Base-by-base conservation (phyloP, 2,888 invertebrate genomes). In the Drosophila fulvimacula region DNA sequence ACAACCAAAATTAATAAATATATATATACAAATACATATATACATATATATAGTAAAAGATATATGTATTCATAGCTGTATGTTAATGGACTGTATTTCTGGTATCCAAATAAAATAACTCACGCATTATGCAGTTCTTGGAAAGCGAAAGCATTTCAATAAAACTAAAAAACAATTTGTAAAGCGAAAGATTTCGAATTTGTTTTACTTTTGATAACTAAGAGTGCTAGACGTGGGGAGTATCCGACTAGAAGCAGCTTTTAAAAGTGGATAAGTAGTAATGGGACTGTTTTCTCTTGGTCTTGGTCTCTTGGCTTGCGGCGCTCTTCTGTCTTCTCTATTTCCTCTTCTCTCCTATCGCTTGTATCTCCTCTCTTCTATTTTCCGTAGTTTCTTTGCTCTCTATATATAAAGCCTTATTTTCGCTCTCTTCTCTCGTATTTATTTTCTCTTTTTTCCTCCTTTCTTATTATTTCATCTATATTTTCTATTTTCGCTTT, bases 1-100 rank as follows among this genome's bases (percentile, higher is more conserved):
- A 71, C 55, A 73, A 68, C 79, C 82, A 80, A 82, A 85, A 80
- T 58, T 55, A 55, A 52, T n/a, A 36, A 42, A 66, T 21, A 24
- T n/a, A 62, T 15, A 36, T 36, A 46, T 10, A 53, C 42, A 21
- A n/a, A 42, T 11, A 49, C 32, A 59, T 46, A 41, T 19, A 17
- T 5, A 13, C 10, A 27, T 17, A 59, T 10, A 48, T 34, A 58
- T 49, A 46, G 48, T 30, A 10, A 30, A 30, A 10, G 1, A 67
- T 41, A 66, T 27, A 55, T 34, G 57, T 10, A 30, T 30, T 30
- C 30, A 10, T 30, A 39, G 39, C 39, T 48, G 17, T 48, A 48
- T 48, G n/a, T 27, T 27, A 24, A 62, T 69, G 46, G 36, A 65
- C 46, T 59, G 24, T 15, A 56, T 49, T 34, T 32, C 59, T 15